A percentile compares a stretch with the other conserved stretches of the same genome.
phyloP scores from a whole-genome alignment of 2,888 invertebrate species.

The Volucella inflata region DNA sequence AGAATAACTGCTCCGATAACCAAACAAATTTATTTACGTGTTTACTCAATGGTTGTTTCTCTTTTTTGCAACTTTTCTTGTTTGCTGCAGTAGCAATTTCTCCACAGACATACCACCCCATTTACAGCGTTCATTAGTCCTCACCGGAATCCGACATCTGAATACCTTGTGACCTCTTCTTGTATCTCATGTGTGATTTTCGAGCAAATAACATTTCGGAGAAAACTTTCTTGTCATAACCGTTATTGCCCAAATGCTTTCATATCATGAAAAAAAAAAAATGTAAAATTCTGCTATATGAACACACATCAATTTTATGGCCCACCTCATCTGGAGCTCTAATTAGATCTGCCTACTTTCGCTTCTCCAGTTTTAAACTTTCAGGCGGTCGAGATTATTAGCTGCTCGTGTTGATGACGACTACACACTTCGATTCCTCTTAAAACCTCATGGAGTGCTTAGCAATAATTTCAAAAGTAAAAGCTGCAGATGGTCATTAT shows the following conservation, averaged over 20 bases:
- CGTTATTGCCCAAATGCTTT: not conserved
- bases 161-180: too few species aligned
- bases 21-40: too few species aligned
- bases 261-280: not conserved
- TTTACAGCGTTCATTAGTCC: too few species aligned
- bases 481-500: slow-evolving; percentile 35
- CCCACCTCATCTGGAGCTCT: not conserved
- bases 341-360: slow-evolving; percentile 42
- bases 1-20: too few species aligned
- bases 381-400: slow-evolving; percentile 16
- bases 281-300: slow-evolving; percentile 15
- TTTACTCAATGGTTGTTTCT: too few species aligned
- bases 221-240: too few species aligned
- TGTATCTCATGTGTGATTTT: too few species aligned
- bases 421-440: slow-evolving; percentile 29
- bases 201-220: too few species aligned
- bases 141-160: too few species aligned
- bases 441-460: not conserved
- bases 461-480: slow-evolving; percentile 63
- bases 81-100: too few species aligned
- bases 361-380: slow-evolving; percentile 38
- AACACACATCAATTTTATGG: slow-evolving; percentile 26
- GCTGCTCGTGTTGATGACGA: slow-evolving; percentile 44
- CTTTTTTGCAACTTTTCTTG: too few species aligned
- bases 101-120: too few species aligned